A percentile compares a stretch with the other conserved stretches of the same genome.
Evolutionary conservation across 35 echinoderm and acorn worm genomes (phyloP).

Genomic region (Heliocidaris erythrogramma): DNA sequence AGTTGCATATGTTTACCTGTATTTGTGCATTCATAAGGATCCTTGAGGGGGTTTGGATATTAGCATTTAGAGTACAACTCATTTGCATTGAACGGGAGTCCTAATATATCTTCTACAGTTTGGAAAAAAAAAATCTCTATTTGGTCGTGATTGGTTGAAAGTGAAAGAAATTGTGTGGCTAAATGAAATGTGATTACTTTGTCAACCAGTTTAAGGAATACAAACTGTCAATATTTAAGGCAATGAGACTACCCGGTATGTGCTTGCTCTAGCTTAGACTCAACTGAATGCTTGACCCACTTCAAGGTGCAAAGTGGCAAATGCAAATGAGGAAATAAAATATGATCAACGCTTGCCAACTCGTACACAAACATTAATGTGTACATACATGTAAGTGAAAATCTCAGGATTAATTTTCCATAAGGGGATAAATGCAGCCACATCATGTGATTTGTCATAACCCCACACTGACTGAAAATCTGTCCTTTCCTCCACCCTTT

Average conservation of each 20-base stretch:
- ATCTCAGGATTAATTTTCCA: not conserved
- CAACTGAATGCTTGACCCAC: not conserved
- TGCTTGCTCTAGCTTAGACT: not conserved
- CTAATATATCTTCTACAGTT: no score
- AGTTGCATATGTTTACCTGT: no score
- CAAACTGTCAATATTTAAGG: not conserved
- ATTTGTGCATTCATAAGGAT: no score
- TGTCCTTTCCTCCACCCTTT: conserved; percentile 27
- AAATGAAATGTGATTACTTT: no score
- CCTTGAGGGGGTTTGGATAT: no score
- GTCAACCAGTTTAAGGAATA: not conserved
- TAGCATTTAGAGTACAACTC: no score
- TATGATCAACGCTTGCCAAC: not conserved
- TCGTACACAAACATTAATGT: not conserved
- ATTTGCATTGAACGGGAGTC: no score
- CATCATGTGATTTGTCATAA: conserved; percentile 38
- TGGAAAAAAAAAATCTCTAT: no score
- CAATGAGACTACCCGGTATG: not conserved
- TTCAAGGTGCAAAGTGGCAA: not conserved
- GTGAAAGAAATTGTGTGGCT: no score
- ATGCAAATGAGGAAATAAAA: not conserved
- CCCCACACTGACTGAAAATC: conserved; percentile 20
- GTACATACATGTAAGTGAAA: not conserved
- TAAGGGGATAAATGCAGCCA: not conserved
- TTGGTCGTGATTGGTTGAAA: no score